These are phyloP conservation scores for Brachionichthys hirsutus DNA, from an alignment of 2,113 vertebrate genomes.

Conservation along the genomic window DNA sequence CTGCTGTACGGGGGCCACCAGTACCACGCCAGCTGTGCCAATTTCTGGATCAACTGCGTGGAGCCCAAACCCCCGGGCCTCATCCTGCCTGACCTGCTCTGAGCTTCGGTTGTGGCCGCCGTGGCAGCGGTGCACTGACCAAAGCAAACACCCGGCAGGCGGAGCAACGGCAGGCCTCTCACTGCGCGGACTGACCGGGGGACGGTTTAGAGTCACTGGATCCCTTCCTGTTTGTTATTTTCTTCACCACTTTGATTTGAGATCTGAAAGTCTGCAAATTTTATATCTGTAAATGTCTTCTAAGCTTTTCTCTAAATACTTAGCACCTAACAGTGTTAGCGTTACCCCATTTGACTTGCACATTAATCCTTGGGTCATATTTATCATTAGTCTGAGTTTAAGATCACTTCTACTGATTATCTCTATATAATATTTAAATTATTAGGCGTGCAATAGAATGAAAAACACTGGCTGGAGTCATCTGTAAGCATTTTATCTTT, in stretches of 20 bases:
- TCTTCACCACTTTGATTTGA: neutral
- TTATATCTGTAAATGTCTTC: constrained; percentile 1
- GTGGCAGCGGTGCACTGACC: constrained; percentile 38
- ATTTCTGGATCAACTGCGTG: constrained; percentile 99
- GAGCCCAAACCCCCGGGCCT: constrained; percentile 97
- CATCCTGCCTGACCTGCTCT: constrained; percentile 95
- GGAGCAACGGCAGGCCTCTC: neutral
- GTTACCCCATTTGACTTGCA: neutral
- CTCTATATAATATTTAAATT: neutral
- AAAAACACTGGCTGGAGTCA: constrained; percentile 30
- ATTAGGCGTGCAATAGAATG: constrained; percentile 33
- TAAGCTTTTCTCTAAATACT: constrained; percentile 10
- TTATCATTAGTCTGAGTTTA: constrained; percentile 24
- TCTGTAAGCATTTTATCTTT: constrained; percentile 21
- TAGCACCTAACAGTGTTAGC: neutral
- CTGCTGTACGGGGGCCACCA: constrained; percentile 95
- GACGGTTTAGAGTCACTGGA: constrained; percentile 36
- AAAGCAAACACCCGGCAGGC: constrained; percentile 39
- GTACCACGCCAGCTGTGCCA: constrained; percentile 98
- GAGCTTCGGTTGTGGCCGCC: constrained; percentile 59
- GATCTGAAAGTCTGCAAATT: neutral
- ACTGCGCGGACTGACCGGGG: neutral
- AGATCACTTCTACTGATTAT: constrained; percentile 7
- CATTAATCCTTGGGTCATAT: constrained; percentile 3
- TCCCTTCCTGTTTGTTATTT: constrained; percentile 24